Evolutionary conservation across 2,888 invertebrate species (phyloP), one percentile per base, ranked within the genome.

Genomic region (Agonopterix alstromeriana): DNA sequence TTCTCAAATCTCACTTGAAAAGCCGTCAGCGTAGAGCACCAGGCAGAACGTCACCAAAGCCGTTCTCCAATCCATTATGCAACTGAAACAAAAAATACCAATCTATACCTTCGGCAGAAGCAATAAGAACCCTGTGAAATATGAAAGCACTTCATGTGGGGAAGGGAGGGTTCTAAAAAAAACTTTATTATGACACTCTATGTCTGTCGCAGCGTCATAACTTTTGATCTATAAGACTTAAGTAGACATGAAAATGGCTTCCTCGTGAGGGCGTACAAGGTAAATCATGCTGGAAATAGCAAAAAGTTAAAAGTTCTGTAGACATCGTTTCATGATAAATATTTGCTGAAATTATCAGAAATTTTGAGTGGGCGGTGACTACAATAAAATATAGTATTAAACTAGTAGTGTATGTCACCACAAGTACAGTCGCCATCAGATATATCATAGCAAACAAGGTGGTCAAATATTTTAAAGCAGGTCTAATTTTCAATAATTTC

Each of bases 61-160:
- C 48, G 78, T 76, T 51, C 70, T 68, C 89, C 89, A 88, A 67
- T 82, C 86, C 85, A 87, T 88, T 54, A 52, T 75, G 49, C 58
- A 71, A 64, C 87, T 88, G 82, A 48, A 82, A 83, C 55, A 55
- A 64, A 59, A 54, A 60, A 40, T n/a, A 2, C 40, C 40, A 48
- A 51, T 51, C 48, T 51, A 51, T 48, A 46, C 42, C 46, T 48
- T 48, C 46, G 46, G 5, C 17, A 14, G 10, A 35, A 36, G 36
- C 47, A 48, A 46, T 42, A 50, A 48, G 48, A 49, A 45, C 35
- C 14, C 47, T 9, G 45, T 42, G 48, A 48, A 40, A 49, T 50
- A 50, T 48, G 45, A 42, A 44, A 35, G 40, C 45, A 38, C 40
- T 48, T 48, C 46, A 45, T 47, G 40, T 47, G 35, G 45, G 42